Conservation (phyloP, 2,888 invertebrate genomes). For the Muscina levida region DNA sequence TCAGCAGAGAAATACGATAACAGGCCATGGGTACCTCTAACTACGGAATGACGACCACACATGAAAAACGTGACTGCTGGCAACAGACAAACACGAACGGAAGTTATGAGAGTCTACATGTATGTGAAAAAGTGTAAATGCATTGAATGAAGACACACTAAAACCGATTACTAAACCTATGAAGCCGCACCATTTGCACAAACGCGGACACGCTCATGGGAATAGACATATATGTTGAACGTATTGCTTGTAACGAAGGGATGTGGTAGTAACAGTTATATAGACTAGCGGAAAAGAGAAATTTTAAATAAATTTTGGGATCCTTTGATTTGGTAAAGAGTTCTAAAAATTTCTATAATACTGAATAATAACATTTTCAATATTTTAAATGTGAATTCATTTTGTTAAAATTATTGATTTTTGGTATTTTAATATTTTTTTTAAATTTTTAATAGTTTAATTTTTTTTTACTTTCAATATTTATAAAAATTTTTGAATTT, state of each 20-base stretch:
- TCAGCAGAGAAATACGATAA: not conserved
- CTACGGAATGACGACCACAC: not conserved
- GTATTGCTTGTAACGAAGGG: no score
- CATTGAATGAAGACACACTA: not conserved
- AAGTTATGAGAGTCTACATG: not conserved
- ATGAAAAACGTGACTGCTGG: conserved; percentile 9
- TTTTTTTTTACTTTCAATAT: no score
- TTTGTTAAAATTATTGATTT: no score
- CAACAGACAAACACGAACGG: conserved; percentile 10
- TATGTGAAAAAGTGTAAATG: conserved; percentile 12
- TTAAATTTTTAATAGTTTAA: no score
- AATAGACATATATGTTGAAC: no score
- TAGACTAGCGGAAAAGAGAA: not conserved
- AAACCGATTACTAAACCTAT: conserved; percentile 13
- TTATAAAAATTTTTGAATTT: no score
- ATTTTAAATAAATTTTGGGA: no score
- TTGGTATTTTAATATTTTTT: no score
- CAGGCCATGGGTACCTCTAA: not conserved
- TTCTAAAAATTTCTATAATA: no score
- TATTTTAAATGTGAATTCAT: no score
- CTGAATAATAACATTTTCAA: no score
- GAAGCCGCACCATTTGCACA: not conserved
- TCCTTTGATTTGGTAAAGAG: no score
- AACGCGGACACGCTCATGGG: not conserved
- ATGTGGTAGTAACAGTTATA: conserved; percentile 16